Conservation (phyloP, 2,888 invertebrate genomes). For the Sarcophaga rosellei region DNA sequence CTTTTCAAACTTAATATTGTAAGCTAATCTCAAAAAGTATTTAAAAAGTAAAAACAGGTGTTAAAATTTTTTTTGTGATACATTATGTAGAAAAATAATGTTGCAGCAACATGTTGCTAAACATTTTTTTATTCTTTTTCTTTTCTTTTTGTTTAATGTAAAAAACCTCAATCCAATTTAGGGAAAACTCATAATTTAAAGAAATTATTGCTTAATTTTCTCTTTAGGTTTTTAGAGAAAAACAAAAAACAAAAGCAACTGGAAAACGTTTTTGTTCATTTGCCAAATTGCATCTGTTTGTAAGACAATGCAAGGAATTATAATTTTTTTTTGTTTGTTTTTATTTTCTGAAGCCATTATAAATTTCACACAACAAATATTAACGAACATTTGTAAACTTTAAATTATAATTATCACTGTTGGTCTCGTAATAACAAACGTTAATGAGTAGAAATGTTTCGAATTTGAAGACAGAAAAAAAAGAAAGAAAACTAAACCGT, state of each 20-base stretch:
- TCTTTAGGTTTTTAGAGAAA: background rate
- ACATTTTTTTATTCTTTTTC: background rate
- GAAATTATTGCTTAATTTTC: no score
- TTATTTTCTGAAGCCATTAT: background rate
- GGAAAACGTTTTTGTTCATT: constrained; percentile 10
- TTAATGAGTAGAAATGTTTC: constrained; percentile 31
- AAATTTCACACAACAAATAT: constrained; percentile 57
- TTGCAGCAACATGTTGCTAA: background rate
- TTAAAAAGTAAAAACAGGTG: background rate
- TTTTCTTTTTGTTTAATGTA: background rate
- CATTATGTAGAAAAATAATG: background rate
- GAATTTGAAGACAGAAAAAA: background rate
- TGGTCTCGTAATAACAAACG: constrained; percentile 17
- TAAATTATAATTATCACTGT: constrained; percentile 50
- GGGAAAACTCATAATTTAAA: no score
- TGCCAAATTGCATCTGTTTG: constrained; percentile 37
- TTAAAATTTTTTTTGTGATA: background rate
- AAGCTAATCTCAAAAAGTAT: background rate
- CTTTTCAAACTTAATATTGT: no score
- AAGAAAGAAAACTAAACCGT: constrained; percentile 35
- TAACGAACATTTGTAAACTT: constrained; percentile 51
- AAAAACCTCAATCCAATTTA: no score
- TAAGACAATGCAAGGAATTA: constrained; percentile 30
- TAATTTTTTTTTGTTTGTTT: background rate
- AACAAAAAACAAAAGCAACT: background rate